Conservation (phyloP, 1,140 invertebrate genomes). For the Ericerus pela region DNA sequence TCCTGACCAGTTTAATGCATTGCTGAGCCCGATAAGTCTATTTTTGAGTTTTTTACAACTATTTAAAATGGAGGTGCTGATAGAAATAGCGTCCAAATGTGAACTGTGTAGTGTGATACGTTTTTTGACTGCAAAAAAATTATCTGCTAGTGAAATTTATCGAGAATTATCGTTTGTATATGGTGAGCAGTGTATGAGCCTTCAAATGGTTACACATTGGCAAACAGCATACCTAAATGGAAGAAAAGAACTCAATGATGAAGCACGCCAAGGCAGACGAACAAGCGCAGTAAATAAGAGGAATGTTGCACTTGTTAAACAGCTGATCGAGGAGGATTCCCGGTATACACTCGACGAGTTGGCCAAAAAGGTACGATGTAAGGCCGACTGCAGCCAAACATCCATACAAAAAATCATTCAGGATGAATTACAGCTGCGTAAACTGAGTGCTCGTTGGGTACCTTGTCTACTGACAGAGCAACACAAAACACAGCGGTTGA, state of each 20-base stretch:
- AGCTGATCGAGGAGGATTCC: background rate
- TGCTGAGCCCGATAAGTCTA: background rate
- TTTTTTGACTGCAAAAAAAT: conserved; percentile 9
- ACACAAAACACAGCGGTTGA: conserved; percentile 13
- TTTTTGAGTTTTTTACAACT: background rate
- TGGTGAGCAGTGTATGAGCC: conserved; percentile 2
- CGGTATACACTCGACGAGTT: conserved; percentile 1
- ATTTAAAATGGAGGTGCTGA: background rate
- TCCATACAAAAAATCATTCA: background rate
- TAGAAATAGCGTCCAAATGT: background rate
- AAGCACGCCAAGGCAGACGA: background rate
- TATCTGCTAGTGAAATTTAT: conserved; percentile 5
- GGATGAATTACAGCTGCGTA: background rate
- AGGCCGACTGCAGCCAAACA: background rate
- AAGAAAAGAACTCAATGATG: conserved; percentile 1
- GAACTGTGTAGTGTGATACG: background rate
- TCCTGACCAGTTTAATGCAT: background rate
- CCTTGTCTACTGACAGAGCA: background rate
- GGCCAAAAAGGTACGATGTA: background rate
- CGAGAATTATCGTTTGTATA: conserved; percentile 3
- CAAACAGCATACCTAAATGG: background rate
- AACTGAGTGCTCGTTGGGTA: conserved; percentile 13
- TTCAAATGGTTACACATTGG: conserved; percentile 5
- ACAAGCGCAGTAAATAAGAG: background rate
- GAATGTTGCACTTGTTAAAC: background rate